Percentiles rank a stretch among this genome's conserved stretches.
Conservation (phyloP, 2,113 vertebrate genomes). For the Barnardius zonarius region DNA sequence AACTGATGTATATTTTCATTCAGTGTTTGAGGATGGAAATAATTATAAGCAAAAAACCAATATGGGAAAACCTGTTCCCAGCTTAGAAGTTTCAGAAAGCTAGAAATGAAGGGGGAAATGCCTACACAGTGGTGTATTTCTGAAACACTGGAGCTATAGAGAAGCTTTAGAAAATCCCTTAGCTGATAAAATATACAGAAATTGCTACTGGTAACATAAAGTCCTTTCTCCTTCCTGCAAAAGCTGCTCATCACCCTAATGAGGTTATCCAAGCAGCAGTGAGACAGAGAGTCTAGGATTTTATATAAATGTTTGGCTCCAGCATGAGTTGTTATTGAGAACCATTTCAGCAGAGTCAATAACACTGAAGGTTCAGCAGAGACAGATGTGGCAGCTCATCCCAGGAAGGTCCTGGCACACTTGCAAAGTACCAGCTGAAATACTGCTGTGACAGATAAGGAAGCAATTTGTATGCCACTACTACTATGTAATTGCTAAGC, state of each 20-base stretch:
- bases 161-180: background rate
- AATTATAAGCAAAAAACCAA: background rate
- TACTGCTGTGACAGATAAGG: background rate
- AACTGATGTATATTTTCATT: background rate
- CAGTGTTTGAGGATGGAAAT: background rate
- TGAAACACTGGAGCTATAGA: background rate
- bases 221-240: background rate
- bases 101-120: background rate
- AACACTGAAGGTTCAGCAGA: background rate
- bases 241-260: background rate
- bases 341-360: background rate
- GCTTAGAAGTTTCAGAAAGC: background rate
- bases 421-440: slow-evolving; percentile 14
- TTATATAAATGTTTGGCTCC: background rate
- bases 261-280: background rate
- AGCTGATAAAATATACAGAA: background rate
- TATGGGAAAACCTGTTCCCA: background rate
- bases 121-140: background rate
- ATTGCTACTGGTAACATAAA: background rate
- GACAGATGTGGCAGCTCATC: background rate
- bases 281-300: background rate
- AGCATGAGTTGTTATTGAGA: background rate
- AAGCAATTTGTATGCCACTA: background rate
- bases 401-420: background rate
- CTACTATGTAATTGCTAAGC: background rate